Conservation (phyloP, 2,797 vertebrate species). For the Takifugu rubripes region DNA sequence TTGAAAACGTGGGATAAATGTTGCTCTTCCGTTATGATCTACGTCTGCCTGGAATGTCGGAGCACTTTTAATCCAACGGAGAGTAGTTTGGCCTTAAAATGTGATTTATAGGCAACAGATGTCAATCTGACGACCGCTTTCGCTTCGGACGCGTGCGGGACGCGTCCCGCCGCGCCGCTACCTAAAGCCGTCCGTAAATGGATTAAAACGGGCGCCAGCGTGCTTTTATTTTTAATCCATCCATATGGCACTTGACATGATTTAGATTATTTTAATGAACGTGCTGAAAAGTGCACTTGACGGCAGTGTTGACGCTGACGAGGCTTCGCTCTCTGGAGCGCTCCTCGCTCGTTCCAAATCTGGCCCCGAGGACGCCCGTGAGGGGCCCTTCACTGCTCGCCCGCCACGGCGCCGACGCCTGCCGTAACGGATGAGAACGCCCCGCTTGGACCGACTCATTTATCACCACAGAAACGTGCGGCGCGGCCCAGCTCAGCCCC, state of each 20-base stretch:
- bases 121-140: not conserved
- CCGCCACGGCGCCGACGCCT: constrained; percentile 47
- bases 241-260: constrained; percentile 11
- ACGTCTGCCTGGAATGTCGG: no score
- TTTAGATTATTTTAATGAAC: no score
- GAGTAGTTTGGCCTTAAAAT: not conserved
- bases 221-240: constrained; percentile 25
- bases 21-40: no score
- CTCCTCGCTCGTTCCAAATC: constrained; percentile 51
- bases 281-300: constrained; percentile 25
- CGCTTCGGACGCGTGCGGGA: not conserved
- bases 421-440: constrained; percentile 70
- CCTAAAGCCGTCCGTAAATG: not conserved
- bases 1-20: no score
- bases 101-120: not conserved
- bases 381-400: constrained; percentile 46
- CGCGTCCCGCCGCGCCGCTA: no score
- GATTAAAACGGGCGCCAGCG: constrained; percentile 9
- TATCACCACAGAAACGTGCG: constrained; percentile 43
- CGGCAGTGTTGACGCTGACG: constrained; percentile 31
- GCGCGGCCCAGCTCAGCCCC: constrained; percentile 14
- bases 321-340: constrained; percentile 44
- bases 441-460: constrained; percentile 60
- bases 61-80: no score
- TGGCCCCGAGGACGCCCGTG: constrained; percentile 42